Evolutionary conservation across 2,113 vertebrate genomes (phyloP).

Genomic region (Oreotrochilus melanogaster): DNA sequence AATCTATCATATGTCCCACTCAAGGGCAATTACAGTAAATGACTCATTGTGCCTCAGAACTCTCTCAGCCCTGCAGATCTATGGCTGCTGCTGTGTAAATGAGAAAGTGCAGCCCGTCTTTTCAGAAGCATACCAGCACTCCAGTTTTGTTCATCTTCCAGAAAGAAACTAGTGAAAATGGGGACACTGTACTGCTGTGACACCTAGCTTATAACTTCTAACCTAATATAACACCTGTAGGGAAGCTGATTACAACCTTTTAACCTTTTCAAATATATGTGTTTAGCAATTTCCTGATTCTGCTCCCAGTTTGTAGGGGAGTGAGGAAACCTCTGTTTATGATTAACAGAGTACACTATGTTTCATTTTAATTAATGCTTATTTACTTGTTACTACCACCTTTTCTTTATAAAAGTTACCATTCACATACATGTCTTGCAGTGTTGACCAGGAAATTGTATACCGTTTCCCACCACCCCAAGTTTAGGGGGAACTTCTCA

Average conservation of each 20-base stretch:
- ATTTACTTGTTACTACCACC: not conserved
- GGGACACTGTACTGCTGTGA: not conserved
- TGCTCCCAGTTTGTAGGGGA: not conserved
- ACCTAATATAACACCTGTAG: constrained; percentile 1
- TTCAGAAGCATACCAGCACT: not conserved
- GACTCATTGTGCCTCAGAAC: not conserved
- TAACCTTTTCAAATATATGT: not conserved
- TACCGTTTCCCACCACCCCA: not conserved
- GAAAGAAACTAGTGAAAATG: not conserved
- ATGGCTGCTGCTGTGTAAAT: not conserved
- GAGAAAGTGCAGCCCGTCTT: not conserved
- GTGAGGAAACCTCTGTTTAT: not conserved
- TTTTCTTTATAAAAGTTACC: not conserved
- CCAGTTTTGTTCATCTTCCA: not conserved
- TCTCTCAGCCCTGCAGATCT: not conserved
- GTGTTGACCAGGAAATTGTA: not conserved
- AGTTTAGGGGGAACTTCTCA: not conserved
- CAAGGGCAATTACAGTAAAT: not conserved
- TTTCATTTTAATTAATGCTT: not conserved
- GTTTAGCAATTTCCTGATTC: constrained; percentile 14
- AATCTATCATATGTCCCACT: not conserved
- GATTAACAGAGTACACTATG: constrained; percentile 2
- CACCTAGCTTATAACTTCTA: not conserved
- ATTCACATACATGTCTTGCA: not conserved
- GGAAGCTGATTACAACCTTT: constrained; percentile 17